Percentiles rank a stretch among this genome's conserved stretches.
These are phyloP conservation scores for Drosophila tanythrix DNA, from an alignment of 2,888 invertebrate species.

Conservation along the genomic window DNA sequence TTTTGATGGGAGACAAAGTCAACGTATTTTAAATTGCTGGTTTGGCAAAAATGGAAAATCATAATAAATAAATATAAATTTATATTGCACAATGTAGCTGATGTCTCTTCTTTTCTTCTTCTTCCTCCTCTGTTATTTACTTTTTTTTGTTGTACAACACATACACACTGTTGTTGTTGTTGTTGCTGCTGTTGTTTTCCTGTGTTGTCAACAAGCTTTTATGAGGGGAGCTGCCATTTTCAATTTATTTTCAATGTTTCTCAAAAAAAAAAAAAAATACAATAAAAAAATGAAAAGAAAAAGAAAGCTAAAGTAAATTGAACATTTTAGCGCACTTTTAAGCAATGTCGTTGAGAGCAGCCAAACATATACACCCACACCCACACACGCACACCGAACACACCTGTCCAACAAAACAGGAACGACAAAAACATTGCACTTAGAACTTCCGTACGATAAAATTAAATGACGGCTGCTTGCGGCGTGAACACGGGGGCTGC, in stretches of 20 bases:
- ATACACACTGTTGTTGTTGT: conserved; percentile 4
- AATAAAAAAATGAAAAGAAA: conserved; percentile 4
- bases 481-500: conserved; percentile 1
- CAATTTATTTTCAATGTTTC: conserved; percentile 79
- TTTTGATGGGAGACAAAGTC: conserved; percentile 50
- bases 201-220: conserved; percentile 64
- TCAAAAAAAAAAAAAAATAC: conserved; percentile 17
- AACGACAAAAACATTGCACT: conserved; percentile 67
- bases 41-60: conserved; percentile 63
- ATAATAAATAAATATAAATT: conserved; percentile 81
- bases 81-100: conserved; percentile 66
- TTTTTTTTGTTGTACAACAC: conserved; percentile 8
- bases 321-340: conserved; percentile 81
- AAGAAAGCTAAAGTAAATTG: conserved; percentile 73
- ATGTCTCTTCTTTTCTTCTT: conserved; percentile 32
- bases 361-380: conserved; percentile 20
- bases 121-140: conserved; percentile 16
- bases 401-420: conserved; percentile 66
- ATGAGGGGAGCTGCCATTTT: conserved; percentile 62
- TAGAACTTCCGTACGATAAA: conserved; percentile 80
- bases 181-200: conserved; percentile 25
- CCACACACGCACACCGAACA: conserved; percentile 22
- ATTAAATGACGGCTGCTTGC: conserved; percentile 75
- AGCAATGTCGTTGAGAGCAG: conserved; percentile 57
- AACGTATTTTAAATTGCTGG: conserved; percentile 59